Evolutionary conservation across 2,888 invertebrate genomes (phyloP).

Genomic region (Sisyra nigra): DNA sequence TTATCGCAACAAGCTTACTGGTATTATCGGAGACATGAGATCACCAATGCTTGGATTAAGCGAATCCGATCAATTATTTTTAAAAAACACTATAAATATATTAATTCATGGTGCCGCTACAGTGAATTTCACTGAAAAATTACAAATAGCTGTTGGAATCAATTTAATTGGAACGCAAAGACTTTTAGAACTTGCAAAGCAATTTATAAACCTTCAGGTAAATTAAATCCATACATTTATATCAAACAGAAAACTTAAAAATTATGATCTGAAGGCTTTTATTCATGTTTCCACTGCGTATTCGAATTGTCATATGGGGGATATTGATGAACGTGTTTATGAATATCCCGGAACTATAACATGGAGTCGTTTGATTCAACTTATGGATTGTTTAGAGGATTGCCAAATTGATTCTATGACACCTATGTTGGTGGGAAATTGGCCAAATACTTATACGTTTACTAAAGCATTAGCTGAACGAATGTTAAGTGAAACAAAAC

Average conservation of each 20-base stretch:
- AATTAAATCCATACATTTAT: slow-evolving; percentile 12
- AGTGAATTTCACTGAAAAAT: slow-evolving; percentile 66
- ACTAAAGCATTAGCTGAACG: slow-evolving; percentile 80
- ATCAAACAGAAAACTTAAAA: slow-evolving; percentile 19
- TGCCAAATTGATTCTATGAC: slow-evolving; percentile 37
- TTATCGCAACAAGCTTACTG: slow-evolving; percentile 41
- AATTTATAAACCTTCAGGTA: slow-evolving; percentile 34
- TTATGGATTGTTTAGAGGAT: slow-evolving; percentile 44
- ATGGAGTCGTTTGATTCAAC: slow-evolving; percentile 47
- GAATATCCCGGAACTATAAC: slow-evolving; percentile 38
- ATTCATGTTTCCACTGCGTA: slow-evolving; percentile 81
- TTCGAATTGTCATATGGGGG: slow-evolving; percentile 58
- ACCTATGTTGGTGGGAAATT: slow-evolving; percentile 38
- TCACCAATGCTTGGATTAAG: slow-evolving; percentile 30
- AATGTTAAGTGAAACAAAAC: slow-evolving; percentile 44
- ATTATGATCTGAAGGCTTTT: slow-evolving; percentile 30
- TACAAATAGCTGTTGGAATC: slow-evolving; percentile 43
- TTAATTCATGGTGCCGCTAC: slow-evolving; percentile 69
- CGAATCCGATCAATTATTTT: slow-evolving; percentile 29
- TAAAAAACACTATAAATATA: slow-evolving; percentile 43
- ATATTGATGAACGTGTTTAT: slow-evolving; percentile 63
- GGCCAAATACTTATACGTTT: slow-evolving; percentile 86
- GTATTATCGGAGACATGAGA: slow-evolving; percentile 44
- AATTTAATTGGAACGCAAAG: slow-evolving; percentile 52
- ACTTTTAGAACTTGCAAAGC: slow-evolving; percentile 38